These are phyloP conservation scores for Diachasmimorpha longicaudata DNA, from an alignment of 1,140 invertebrate species.

Conservation along the genomic window DNA sequence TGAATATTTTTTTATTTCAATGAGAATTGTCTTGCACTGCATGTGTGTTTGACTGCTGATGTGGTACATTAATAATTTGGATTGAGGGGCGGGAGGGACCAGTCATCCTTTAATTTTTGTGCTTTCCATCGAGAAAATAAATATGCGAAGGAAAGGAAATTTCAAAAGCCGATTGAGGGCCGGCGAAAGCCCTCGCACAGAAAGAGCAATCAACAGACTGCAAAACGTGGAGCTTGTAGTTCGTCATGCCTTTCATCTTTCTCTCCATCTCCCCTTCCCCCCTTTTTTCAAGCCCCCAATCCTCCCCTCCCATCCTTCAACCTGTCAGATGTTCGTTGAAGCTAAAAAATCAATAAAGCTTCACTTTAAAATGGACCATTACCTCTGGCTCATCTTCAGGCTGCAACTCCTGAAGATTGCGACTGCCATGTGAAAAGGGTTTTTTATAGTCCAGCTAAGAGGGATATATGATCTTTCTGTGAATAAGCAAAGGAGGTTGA, in stretches of 20 bases:
- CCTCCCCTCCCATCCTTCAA: background rate
- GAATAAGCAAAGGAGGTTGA: background rate
- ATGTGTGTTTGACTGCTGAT: background rate
- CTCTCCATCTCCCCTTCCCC: background rate
- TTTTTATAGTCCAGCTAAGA: background rate
- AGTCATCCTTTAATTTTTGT: background rate
- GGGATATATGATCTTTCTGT: background rate
- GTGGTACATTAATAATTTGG: background rate
- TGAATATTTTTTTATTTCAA: background rate
- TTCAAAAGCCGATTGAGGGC: background rate
- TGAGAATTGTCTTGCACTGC: background rate
- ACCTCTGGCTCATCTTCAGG: constrained; percentile 17
- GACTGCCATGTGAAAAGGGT: background rate
- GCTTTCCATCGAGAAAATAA: background rate
- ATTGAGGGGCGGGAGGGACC: background rate
- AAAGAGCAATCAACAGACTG: constrained; percentile 34
- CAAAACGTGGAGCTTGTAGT: constrained; percentile 31
- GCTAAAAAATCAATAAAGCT: constrained; percentile 41
- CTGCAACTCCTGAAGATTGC: background rate
- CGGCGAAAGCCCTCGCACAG: constrained; percentile 12
- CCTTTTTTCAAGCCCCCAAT: background rate
- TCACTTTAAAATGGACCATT: constrained; percentile 14
- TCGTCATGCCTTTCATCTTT: constrained; percentile 37
- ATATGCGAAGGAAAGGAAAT: background rate
- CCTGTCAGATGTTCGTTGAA: constrained; percentile 36